These are phyloP conservation scores for Litoditis marina DNA, from an alignment of 2,888 invertebrate species.

Conservation along the genomic window DNA sequence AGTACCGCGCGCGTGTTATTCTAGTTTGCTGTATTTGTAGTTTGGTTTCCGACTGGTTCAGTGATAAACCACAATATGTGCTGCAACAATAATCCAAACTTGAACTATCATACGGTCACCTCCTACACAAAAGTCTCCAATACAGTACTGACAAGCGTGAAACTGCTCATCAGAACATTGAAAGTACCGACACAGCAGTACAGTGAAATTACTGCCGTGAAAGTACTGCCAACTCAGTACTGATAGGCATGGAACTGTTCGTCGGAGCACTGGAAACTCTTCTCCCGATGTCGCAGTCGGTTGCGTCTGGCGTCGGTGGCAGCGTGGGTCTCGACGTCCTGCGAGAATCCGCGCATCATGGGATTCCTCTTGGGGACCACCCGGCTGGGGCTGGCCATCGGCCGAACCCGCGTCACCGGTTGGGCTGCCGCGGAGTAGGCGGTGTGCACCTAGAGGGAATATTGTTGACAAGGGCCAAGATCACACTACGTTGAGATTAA, in stretches of 20 bases:
- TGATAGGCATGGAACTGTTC: constrained; percentile 31
- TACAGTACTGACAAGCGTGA: no score
- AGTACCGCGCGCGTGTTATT: no score
- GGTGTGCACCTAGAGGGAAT: constrained; percentile 30
- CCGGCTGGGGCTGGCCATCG: constrained; percentile 23
- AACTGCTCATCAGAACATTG: no score
- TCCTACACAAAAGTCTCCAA: no score
- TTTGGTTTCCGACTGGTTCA: no score
- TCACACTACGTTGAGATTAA: no score
- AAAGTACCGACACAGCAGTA: no score
- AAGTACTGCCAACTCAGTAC: constrained; percentile 6
- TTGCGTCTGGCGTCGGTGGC: constrained; percentile 22
- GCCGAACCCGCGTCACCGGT: constrained; percentile 20
- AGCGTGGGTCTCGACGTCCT: constrained; percentile 33
- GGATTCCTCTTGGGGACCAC: constrained; percentile 25
- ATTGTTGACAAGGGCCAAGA: neutral
- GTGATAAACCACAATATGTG: no score
- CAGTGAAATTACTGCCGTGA: no score
- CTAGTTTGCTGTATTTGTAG: no score
- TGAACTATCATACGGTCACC: no score
- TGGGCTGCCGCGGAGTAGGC: constrained; percentile 25
- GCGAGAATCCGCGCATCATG: constrained; percentile 39
- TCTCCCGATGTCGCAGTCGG: constrained; percentile 25
- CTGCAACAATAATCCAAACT: no score
- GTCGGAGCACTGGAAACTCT: constrained; percentile 35